These are phyloP conservation scores for Deroptyus accipitrinus DNA, from an alignment of 2,113 vertebrate species.

Conservation along the genomic window DNA sequence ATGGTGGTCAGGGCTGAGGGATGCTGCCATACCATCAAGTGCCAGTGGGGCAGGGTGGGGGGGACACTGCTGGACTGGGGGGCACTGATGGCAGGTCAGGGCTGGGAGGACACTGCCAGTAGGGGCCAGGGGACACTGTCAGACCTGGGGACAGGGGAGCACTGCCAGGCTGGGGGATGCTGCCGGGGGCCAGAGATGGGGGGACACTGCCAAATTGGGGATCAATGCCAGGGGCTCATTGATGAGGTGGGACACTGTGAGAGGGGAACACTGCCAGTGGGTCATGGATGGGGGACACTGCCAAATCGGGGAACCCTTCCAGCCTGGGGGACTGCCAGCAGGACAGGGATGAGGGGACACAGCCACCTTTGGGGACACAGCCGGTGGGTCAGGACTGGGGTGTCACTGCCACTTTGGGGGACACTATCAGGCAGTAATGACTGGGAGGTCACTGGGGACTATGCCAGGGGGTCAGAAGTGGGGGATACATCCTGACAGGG, in stretches of 20 bases:
- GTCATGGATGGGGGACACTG: background rate
- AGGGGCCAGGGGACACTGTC: background rate
- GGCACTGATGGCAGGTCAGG: background rate
- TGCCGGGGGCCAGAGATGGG: background rate
- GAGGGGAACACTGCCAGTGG: background rate
- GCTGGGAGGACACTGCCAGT: background rate
- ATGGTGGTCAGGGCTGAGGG: background rate
- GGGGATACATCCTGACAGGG: background rate
- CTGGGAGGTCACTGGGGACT: background rate
- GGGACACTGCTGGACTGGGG: background rate
- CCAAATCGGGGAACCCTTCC: no score
- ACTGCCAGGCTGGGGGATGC: background rate
- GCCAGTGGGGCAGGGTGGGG: background rate
- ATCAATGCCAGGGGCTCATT: background rate
- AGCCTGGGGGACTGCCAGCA: background rate
- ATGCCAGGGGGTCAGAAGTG: background rate
- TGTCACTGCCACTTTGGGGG: background rate
- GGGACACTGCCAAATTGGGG: background rate
- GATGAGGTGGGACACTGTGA: background rate
- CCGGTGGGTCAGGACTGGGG: background rate
- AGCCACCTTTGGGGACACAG: no score
- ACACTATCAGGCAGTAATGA: background rate
- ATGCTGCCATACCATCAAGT: background rate
- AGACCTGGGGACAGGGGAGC: no score
- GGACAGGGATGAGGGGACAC: background rate